Evolutionary conservation across 2,113 vertebrate genomes (phyloP).

Genomic region (Passer montanus): DNA sequence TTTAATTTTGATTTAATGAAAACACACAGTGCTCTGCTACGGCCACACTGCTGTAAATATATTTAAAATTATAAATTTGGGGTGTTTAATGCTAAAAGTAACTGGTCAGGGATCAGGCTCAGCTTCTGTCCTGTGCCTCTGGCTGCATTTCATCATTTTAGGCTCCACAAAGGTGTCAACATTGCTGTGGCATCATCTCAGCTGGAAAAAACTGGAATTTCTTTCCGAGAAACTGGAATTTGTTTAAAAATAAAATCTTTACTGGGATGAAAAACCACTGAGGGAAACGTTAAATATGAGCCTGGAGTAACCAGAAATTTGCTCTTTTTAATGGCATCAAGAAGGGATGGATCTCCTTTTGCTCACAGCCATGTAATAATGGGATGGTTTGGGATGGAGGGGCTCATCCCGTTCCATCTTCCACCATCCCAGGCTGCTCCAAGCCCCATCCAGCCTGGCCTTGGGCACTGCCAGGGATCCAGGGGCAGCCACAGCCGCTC

Average conservation of each 20-base stretch:
- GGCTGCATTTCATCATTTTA: neutral
- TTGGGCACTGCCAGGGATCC: neutral
- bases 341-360: neutral
- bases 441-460: fast-evolving
- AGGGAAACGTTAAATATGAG: neutral
- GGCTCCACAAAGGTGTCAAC: neutral
- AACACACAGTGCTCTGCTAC: neutral
- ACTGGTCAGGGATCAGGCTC: neutral
- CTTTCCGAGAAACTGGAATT: fast-evolving
- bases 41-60: neutral
- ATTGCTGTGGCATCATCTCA: fast-evolving
- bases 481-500: neutral
- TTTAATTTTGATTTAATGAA: neutral
- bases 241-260: neutral
- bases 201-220: neutral
- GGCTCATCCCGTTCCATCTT: neutral
- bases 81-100: fast-evolving
- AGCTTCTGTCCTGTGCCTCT: neutral
- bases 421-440: fast-evolving
- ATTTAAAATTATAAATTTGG: neutral
- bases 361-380: neutral
- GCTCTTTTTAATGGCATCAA: fast-evolving
- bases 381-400: neutral
- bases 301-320: fast-evolving
- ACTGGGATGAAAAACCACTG: neutral